phyloP scores from a whole-genome alignment of 2,113 vertebrate species.

The Hippocampus barbouri region DNA sequence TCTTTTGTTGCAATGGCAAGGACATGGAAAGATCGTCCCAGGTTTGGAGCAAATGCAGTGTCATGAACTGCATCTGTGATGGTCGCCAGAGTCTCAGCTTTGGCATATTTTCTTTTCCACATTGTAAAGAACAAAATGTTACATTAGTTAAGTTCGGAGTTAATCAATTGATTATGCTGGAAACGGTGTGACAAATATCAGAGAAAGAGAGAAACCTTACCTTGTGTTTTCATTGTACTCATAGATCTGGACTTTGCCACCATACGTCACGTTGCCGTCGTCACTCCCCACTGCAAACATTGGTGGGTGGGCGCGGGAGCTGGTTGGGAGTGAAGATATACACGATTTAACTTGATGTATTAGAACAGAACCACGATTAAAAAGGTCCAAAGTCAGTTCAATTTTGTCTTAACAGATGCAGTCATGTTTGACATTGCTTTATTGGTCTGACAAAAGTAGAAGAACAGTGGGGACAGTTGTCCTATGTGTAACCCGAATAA shows the following conservation, averaged over 20 bases:
- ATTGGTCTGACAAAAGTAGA: too few relatives aligned
- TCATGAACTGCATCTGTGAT: slow-evolving; percentile 95
- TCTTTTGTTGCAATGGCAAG: slow-evolving; percentile 97
- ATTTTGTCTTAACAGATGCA: neutral
- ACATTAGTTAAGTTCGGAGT: neutral
- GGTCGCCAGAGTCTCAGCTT: slow-evolving; percentile 94
- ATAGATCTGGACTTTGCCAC: slow-evolving; percentile 96
- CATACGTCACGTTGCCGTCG: slow-evolving; percentile 83
- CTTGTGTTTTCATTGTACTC: slow-evolving; percentile 98
- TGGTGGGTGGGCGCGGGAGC: slow-evolving; percentile 90
- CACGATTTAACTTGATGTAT: neutral
- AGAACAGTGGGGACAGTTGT: too few relatives aligned
- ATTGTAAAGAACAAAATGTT: slow-evolving; percentile 10
- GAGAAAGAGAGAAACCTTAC: slow-evolving; percentile 53
- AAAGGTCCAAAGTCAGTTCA: neutral
- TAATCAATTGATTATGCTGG: neutral
- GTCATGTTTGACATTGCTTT: too few relatives aligned
- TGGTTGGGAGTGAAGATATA: slow-evolving; percentile 33
- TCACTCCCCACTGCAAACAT: slow-evolving; percentile 98
- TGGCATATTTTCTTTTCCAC: slow-evolving; percentile 85
- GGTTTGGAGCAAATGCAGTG: slow-evolving; percentile 94
- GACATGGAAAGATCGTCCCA: slow-evolving; percentile 94
- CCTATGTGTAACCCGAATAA: neutral
- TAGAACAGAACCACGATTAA: neutral
- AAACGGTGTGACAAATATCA: neutral